Evolutionary conservation across 1,140 invertebrate genomes (phyloP).

Genomic region (Ceratina japonica): DNA sequence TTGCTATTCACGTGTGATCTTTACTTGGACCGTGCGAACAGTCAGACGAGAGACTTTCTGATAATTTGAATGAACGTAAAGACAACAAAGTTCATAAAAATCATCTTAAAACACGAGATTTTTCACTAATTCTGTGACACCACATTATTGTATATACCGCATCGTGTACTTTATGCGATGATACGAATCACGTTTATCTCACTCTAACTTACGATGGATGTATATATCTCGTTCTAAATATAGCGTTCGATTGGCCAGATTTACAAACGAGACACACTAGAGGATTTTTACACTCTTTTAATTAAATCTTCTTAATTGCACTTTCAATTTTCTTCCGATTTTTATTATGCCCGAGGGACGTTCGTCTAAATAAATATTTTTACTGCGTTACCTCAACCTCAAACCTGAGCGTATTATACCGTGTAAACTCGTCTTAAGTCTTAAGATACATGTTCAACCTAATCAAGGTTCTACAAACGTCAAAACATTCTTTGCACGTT

Average conservation of each 20-base stretch:
- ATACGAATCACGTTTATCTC: no score
- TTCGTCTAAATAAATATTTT: no score
- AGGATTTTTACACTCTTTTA: no score
- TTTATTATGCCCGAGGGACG: no score
- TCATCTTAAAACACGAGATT: slow-evolving; percentile 1
- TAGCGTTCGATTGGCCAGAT: no score
- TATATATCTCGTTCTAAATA: no score
- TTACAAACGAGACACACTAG: no score
- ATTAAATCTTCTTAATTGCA: not conserved
- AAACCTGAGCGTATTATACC: no score
- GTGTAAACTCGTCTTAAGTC: slow-evolving; percentile 25
- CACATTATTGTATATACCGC: not conserved
- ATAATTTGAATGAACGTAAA: not conserved
- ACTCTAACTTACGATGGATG: no score
- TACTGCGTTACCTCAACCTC: no score
- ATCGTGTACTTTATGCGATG: no score
- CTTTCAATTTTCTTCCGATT: no score
- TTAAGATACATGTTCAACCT: not conserved
- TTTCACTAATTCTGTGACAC: not conserved
- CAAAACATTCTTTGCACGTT: slow-evolving; percentile 17
- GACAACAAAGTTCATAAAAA: not conserved
- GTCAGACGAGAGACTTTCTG: not conserved
- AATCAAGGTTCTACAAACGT: slow-evolving; percentile 34
- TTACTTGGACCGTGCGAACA: not conserved
- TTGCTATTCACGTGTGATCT: not conserved